Evolutionary conservation across 2,888 invertebrate species (phyloP), one percentile per base, ranked within the genome.

Genomic region (Tinea trinotella): DNA sequence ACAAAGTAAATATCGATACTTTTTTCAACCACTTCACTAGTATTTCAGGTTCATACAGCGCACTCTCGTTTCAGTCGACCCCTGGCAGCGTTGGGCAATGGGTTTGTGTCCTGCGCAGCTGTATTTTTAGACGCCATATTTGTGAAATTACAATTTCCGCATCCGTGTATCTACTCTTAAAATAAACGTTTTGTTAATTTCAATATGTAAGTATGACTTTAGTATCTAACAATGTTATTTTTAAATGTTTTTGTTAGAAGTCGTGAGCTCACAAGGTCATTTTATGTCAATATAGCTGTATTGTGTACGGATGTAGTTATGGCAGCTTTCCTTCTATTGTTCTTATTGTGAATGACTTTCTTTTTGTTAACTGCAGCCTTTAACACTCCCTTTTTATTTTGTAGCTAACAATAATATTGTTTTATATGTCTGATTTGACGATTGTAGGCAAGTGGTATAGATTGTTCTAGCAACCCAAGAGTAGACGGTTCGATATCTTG

Each of bases 21-120:
- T 12, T 13, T n/a, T 40, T 4, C 2, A 6, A 40, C 1, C 40
- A 30, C 40, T 13, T 40, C 40, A 12, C 40, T 40, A 40, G 13
- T n/a, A 1, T 48, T 48, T 48, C 48, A 48, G 48, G 15, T 18
- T 18, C 19, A 48, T 6, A 18, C 19, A n/a, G 48, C 48, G 48
- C 48, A 48, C 48, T 48, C 48, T 18, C 48, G 12, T 9, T 48
- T 48, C 48, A 48, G 48, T 48, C 48, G 18, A 12, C 20, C n/a
- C n/a, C 19, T 9, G n/a, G n/a, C 15, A 12, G 17, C n/a, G 48
- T 20, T 10, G 48, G 20, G 19, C 17, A 2, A 10, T 10, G 48
- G 3, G n/a, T 20, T 17, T n/a, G 48, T 19, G 1, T 17, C 48
- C 40, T 5, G 3, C 4, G 48, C 20, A 9, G 13, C 19, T n/a